Evolutionary conservation across 2,797 vertebrate genomes (phyloP), one percentile per base, ranked within the genome.

Genomic region (Cossypha polioptera): DNA sequence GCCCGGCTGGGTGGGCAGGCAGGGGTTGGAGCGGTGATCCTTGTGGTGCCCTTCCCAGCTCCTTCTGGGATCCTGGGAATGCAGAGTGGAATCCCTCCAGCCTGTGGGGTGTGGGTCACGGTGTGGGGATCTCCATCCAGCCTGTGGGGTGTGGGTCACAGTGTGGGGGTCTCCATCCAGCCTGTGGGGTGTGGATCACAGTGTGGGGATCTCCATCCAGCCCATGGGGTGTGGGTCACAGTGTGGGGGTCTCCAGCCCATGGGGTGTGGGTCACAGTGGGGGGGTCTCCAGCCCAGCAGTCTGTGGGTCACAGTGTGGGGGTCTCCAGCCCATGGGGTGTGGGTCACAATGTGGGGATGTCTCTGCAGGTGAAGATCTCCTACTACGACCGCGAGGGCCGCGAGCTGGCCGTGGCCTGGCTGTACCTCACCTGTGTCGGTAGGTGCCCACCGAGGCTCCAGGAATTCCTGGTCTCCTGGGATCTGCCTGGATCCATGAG

Each of bases 371-470:
- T 98, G 42, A 96, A 92, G 71, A 94, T 98, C n/a, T 97, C 95
- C 1, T 98, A 98, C 90, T 97, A 97, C 0, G 88, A 96, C 73
- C 29, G 4, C 3, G 86, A 61, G 10, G 95, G 57, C 24, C 61
- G 9, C 0, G 31, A 51, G 3, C 92, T 90, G 22, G 80, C 98
- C 0, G 97, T 97, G 69, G 94, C 97, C 2, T 71, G 94, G 94
- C 93, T 98, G 54, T 97, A 97, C 38, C 96, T 98, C 80, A 98
- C 98, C 1, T 95, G 96, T 0, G 76, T 97, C 0, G 97, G 98
- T 98, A 90, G 86, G 98, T 96, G 25, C 68, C 21, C 17, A 12
- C 11, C 45, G 29, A 35, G 0, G 4, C 71, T 45, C 11, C 2
- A 0, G 4, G 38, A 18, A 7, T 31, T 47, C 63, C 54, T 26